Evolutionary conservation across 2,797 vertebrate genomes (phyloP).

Genomic region (Parotocinclus haroldoi): DNA sequence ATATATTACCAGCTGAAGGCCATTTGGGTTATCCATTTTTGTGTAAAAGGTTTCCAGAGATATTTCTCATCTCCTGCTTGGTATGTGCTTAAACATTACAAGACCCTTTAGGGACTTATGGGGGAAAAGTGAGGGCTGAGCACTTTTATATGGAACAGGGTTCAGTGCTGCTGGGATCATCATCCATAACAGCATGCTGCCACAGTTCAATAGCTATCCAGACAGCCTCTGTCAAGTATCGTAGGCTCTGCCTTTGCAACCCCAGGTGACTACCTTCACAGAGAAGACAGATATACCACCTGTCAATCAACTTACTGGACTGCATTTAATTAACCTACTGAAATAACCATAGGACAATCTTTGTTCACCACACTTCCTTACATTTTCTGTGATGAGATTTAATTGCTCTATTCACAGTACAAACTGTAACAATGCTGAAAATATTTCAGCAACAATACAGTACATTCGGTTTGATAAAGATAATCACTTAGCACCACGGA

Average conservation of each 20-base stretch:
- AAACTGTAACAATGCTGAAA: conserved; percentile 14
- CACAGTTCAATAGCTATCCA: conserved; percentile 52
- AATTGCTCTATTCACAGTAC: neutral
- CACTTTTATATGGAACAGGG: conserved; percentile 31
- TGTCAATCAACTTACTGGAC: conserved; percentile 47
- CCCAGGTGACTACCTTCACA: conserved; percentile 43
- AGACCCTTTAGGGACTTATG: conserved; percentile 34
- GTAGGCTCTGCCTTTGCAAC: conserved; percentile 24
- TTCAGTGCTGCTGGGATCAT: conserved; percentile 48
- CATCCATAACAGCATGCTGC: conserved; percentile 50
- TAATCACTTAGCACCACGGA: conserved; percentile 40
- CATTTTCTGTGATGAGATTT: no score
- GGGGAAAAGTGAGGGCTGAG: conserved; percentile 28
- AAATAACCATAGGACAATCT: conserved; percentile 32
- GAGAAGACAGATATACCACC: conserved; percentile 36
- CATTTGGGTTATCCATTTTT: conserved; percentile 37
- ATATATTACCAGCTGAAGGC: conserved; percentile 36
- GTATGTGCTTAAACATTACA: conserved; percentile 40
- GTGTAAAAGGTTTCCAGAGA: conserved; percentile 28
- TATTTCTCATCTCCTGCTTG: conserved; percentile 40
- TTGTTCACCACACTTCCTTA: no score
- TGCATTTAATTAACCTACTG: conserved; percentile 51
- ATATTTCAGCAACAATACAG: conserved; percentile 20
- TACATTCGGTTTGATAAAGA: conserved; percentile 34
- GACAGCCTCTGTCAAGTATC: conserved; percentile 47